Base-by-base conservation (phyloP, 1,140 invertebrate genomes). In the Zaprionus kolodkinae region DNA sequence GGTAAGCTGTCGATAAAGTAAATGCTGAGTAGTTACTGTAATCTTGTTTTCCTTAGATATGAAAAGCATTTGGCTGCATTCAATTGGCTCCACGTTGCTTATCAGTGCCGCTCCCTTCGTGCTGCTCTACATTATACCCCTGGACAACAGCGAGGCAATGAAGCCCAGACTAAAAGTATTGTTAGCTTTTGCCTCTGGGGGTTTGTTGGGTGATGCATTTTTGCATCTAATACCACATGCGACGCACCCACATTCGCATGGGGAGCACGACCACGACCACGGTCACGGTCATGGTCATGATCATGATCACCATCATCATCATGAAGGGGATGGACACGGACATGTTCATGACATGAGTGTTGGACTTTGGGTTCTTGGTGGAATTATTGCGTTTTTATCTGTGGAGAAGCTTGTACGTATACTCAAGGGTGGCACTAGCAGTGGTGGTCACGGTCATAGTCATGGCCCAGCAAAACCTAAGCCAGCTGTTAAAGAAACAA, bases 61-160 rank as follows among this genome's bases (percentile, higher is more conserved):
- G 70, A 91, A 86, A 21, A 93, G 94, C 63, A 93, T 98, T 40
- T 97, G 97, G 95, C 70, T 96, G n/a, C 94, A 96, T 92, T 97
- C 97, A 3, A 94, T 98, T 84, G 95, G 95, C 10, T 97, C 98
- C 1, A 99, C 99, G 0, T 86, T 99, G 10, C 93, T 99, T 43
- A 99, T 99, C 80, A 99, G 98, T 93, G 94, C 97, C 55, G 97
- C 97, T 12, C 99, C 99, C 1, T 98, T 98, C 91, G 93, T 99
- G 17, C 96, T 99, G 69, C 94, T 99, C 1, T 97, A 99, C 85
- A 95, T 99, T 64, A 97, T 99, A 80, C 99, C 98, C 0, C 93
- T 99, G 56, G 96, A 98, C 85, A 98, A 98, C 79, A 96, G 95
- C 36, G 95, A 95, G 56, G 96, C 97, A 87, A 96, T 96, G 84